Evolutionary conservation across 2,888 invertebrate genomes (phyloP).

Genomic region (Drosophila ezoana): DNA sequence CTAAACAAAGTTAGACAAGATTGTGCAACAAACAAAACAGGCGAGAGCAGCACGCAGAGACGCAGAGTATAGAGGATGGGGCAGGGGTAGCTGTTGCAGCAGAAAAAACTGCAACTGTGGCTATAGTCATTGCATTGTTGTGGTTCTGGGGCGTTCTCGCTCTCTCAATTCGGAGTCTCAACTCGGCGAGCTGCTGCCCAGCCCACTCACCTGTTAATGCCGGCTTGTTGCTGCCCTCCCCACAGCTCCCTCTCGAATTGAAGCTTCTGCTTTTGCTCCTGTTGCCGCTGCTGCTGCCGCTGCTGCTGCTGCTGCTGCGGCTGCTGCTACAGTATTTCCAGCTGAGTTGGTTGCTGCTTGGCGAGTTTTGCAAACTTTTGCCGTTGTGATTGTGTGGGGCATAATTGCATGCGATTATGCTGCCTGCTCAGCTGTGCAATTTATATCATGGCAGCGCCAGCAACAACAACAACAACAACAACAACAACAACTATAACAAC

Average conservation of each 20-base stretch:
- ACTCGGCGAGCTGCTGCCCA: conserved; percentile 32
- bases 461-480: conserved; percentile 33
- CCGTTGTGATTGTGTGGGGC: conserved; percentile 83
- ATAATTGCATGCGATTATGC: conserved; percentile 85
- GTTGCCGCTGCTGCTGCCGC: conserved; percentile 30
- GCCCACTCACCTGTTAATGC: conserved; percentile 77
- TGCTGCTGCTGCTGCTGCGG: conserved; percentile 28
- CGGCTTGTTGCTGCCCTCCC: conserved; percentile 59
- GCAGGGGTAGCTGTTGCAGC: not conserved
- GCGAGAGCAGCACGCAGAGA: conserved; percentile 7
- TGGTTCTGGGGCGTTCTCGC: conserved; percentile 25
- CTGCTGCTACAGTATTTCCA: conserved; percentile 58
- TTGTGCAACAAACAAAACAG: conserved; percentile 73
- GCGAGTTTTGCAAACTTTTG: conserved; percentile 70
- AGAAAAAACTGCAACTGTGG: conserved; percentile 54
- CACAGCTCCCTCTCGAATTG: conserved; percentile 13
- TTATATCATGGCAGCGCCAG: conserved; percentile 71
- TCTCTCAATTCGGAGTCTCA: conserved; percentile 18
- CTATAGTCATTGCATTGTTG: conserved; percentile 52
- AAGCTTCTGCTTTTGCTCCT: conserved; percentile 31
- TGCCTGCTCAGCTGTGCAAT: conserved; percentile 85
- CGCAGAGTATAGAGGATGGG: not conserved
- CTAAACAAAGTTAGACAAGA: conserved; percentile 80
- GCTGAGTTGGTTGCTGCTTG: conserved; percentile 62
- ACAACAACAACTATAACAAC: conserved; percentile 22